These are phyloP conservation scores for Apodemia zela DNA, from an alignment of 2,888 invertebrate species.

Conservation along the genomic window DNA sequence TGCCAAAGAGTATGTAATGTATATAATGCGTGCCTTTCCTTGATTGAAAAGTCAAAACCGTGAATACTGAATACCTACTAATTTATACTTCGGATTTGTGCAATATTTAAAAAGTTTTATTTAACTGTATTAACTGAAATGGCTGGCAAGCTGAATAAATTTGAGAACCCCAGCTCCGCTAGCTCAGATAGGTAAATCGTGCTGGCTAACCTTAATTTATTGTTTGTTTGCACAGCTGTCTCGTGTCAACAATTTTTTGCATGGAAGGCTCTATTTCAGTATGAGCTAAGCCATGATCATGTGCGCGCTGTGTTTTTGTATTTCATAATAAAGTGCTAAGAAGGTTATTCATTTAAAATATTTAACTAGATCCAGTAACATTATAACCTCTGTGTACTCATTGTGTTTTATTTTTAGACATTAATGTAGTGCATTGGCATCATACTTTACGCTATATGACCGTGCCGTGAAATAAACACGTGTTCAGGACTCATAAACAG, in stretches of 20 bases:
- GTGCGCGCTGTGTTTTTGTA: constrained; percentile 43
- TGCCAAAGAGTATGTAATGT: too few species aligned
- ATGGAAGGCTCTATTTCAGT: constrained; percentile 50
- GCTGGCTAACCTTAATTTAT: constrained; percentile 53
- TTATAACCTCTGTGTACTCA: constrained; percentile 66
- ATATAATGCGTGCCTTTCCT: too few species aligned
- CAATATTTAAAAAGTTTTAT: constrained; percentile 31
- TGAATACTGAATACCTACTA: constrained; percentile 40
- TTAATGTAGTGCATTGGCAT: constrained; percentile 68
- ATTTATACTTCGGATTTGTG: constrained; percentile 28
- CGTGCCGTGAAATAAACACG: constrained; percentile 55
- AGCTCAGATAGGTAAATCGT: constrained; percentile 92
- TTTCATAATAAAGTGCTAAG: constrained; percentile 48
- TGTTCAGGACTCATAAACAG: constrained; percentile 45
- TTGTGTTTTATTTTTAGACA: constrained; percentile 75
- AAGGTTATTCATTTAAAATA: constrained; percentile 10
- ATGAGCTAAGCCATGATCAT: constrained; percentile 50
- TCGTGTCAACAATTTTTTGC: constrained; percentile 55
- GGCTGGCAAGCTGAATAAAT: constrained; percentile 81
- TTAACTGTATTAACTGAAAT: constrained; percentile 44
- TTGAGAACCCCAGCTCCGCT: constrained; percentile 93
- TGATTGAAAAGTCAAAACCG: constrained; percentile 32
- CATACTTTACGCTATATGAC: constrained; percentile 54
- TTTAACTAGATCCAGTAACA: constrained; percentile 19
- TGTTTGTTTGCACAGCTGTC: constrained; percentile 76